Conservation (phyloP, 2,113 vertebrate species). For the Morone chrysops region DNA sequence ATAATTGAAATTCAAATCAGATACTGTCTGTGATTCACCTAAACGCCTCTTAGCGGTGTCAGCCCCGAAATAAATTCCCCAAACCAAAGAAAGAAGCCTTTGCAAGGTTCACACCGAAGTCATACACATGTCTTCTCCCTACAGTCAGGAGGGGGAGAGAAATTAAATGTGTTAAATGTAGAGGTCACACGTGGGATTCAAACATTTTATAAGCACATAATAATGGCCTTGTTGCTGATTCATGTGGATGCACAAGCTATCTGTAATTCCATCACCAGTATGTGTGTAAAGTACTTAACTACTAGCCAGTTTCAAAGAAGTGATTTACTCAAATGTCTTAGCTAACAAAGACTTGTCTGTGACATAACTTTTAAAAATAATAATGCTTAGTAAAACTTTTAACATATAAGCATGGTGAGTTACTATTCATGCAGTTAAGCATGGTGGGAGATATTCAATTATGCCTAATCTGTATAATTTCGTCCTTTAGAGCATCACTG, state of each 20-base stretch:
- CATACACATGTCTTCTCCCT: constrained; percentile 15
- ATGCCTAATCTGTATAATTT: no score
- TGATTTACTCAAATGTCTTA: neutral
- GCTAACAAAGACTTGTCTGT: neutral
- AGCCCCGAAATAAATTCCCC: constrained; percentile 33
- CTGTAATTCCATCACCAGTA: neutral
- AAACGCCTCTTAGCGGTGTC: constrained; percentile 31
- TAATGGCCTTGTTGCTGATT: neutral
- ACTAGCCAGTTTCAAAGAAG: neutral
- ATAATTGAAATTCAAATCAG: constrained; percentile 71
- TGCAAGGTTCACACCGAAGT: constrained; percentile 54
- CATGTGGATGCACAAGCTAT: neutral
- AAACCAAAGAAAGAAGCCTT: constrained; percentile 3
- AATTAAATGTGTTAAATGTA: neutral
- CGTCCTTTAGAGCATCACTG: no score
- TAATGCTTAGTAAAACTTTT: no score
- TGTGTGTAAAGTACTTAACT: neutral
- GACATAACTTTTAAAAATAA: no score
- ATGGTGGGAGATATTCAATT: no score
- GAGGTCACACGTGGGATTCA: constrained; percentile 6
- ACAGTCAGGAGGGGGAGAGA: constrained; percentile 13
- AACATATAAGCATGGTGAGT: no score
- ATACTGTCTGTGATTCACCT: constrained; percentile 56
- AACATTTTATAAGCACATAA: neutral
- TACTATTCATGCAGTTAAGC: no score